Conservation (phyloP, 1,140 invertebrate species). For the Euura saliciscinereae region DNA sequence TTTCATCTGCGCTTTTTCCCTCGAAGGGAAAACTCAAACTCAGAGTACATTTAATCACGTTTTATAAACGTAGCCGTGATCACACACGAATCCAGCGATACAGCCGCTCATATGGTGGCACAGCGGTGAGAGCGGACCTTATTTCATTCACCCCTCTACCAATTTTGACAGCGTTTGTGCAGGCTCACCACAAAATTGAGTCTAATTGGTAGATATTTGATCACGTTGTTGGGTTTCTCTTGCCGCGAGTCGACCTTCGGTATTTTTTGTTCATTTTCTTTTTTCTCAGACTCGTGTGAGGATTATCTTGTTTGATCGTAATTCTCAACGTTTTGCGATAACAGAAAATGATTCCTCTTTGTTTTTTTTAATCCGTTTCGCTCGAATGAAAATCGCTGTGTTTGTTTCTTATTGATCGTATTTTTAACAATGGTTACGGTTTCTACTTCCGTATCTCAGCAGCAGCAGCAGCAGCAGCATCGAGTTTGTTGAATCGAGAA, state of each 20-base stretch:
- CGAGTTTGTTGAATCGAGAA: no score
- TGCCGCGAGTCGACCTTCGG: neutral
- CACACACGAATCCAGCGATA: neutral
- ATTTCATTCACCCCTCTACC: no score
- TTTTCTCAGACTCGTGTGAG: neutral
- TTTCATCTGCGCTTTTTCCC: neutral
- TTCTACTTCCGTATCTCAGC: neutral
- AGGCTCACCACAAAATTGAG: neutral
- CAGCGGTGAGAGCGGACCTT: no score
- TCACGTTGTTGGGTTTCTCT: neutral
- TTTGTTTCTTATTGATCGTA: neutral
- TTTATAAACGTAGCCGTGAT: neutral
- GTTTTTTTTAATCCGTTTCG: neutral
- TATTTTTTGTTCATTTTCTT: neutral
- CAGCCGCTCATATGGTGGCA: no score
- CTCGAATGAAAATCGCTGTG: neutral
- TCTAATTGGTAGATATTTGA: slow-evolving; percentile 4
- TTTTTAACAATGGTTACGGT: neutral
- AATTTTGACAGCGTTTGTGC: no score
- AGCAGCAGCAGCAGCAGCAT: no score
- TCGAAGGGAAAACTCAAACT: no score
- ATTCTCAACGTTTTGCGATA: neutral
- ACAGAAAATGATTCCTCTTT: no score
- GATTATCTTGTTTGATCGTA: neutral
- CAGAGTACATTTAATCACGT: neutral